Percentiles rank a stretch among this genome's conserved stretches.
phyloP scores from a whole-genome alignment of 2,888 invertebrate species.

The Elegia similella region DNA sequence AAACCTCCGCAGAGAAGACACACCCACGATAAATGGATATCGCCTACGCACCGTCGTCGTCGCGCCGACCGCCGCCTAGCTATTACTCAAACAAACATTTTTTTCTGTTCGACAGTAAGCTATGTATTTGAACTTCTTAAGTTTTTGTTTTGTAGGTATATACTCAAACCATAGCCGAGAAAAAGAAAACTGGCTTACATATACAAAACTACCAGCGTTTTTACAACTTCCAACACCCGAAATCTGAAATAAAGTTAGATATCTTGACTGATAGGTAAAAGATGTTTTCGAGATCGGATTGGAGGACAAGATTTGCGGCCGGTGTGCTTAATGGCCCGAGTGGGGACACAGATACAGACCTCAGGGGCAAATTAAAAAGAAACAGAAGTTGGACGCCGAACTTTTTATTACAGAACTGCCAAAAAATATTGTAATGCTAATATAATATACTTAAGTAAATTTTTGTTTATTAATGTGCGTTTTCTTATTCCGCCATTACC shows the following conservation, averaged over 20 bases:
- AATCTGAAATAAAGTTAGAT: not conserved
- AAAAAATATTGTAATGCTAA: not conserved
- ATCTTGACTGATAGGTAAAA: not conserved
- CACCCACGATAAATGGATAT: slow-evolving; percentile 38
- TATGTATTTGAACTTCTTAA: not conserved
- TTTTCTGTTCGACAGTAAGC: not conserved
- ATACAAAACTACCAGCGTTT: too few relatives aligned
- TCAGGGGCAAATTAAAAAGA: not conserved
- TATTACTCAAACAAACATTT: slow-evolving; percentile 26
- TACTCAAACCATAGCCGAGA: too few relatives aligned
- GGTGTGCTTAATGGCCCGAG: slow-evolving; percentile 1
- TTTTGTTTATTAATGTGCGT: too few relatives aligned
- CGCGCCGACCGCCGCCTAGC: slow-evolving; percentile 20
- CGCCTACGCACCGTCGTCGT: slow-evolving; percentile 29
- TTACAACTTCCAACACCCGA: not conserved
- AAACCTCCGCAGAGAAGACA: slow-evolving; percentile 35
- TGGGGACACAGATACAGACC: not conserved
- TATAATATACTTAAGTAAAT: too few relatives aligned
- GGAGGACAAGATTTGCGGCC: not conserved
- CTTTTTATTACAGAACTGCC: not conserved
- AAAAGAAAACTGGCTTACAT: too few relatives aligned
- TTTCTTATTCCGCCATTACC: too few relatives aligned
- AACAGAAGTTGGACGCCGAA: not conserved
- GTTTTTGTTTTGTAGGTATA: too few relatives aligned
- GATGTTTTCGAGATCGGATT: not conserved